These are phyloP conservation scores for Ooceraea biroi DNA, from an alignment of 1,140 invertebrate genomes.

Conservation along the genomic window DNA sequence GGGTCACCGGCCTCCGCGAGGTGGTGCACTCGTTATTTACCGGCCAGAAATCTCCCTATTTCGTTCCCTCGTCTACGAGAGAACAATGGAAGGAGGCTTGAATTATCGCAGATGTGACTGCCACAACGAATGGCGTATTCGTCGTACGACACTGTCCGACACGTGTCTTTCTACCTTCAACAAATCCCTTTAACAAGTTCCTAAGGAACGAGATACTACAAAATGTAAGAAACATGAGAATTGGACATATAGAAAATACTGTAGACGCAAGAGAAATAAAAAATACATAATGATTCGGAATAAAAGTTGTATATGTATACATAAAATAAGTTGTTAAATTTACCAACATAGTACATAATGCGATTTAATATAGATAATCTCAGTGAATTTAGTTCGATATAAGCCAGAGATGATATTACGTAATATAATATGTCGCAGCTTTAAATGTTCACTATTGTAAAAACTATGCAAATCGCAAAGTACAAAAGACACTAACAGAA, in stretches of 20 bases:
- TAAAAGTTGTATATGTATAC: no score
- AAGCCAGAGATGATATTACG: no score
- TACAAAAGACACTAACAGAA: neutral
- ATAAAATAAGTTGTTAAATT: no score
- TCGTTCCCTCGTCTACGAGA: slow-evolving; percentile 38
- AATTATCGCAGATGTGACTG: slow-evolving; percentile 59
- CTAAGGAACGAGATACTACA: neutral
- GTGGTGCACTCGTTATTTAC: slow-evolving; percentile 67
- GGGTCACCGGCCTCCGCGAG: slow-evolving; percentile 67
- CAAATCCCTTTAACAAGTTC: slow-evolving; percentile 3
- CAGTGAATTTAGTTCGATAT: no score
- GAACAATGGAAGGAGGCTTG: slow-evolving; percentile 51
- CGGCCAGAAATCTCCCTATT: slow-evolving; percentile 58
- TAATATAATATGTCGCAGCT: no score
- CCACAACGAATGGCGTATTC: slow-evolving; percentile 26
- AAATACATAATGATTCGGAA: no score
- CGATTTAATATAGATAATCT: no score
- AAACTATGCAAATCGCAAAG: neutral
- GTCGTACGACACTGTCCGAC: slow-evolving; percentile 46
- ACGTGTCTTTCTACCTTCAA: slow-evolving; percentile 56
- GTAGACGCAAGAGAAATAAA: neutral
- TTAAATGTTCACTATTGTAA: neutral
- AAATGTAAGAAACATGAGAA: neutral
- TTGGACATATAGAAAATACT: neutral
- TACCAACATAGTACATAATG: no score